These are phyloP conservation scores for Pecten maximus DNA, from an alignment of 2,888 invertebrate species.

Conservation along the genomic window DNA sequence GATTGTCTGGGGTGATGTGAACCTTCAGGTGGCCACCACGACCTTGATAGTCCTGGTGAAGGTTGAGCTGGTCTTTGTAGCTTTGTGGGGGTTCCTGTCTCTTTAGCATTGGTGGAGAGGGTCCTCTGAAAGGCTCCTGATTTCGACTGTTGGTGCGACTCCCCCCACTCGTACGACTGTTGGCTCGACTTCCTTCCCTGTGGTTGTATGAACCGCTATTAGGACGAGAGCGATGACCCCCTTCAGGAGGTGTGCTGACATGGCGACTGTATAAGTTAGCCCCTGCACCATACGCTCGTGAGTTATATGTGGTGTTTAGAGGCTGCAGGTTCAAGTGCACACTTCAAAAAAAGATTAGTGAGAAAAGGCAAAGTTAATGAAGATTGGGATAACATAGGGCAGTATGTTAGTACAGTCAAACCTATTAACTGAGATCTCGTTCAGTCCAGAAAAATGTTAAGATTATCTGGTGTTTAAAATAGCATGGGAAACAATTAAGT, in stretches of 20 bases:
- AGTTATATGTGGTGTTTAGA: constrained; percentile 33
- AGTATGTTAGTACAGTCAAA: neutral
- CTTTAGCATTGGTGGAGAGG: constrained; percentile 60
- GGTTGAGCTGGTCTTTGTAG: constrained; percentile 65
- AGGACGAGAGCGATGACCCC: constrained; percentile 59
- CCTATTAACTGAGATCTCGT: neutral
- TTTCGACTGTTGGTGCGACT: constrained; percentile 55
- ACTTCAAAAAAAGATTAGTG: constrained; percentile 36
- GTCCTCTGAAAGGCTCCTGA: constrained; percentile 36
- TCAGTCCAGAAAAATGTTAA: too few relatives aligned
- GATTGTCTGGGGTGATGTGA: neutral
- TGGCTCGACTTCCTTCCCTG: constrained; percentile 46
- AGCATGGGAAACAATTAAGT: too few relatives aligned
- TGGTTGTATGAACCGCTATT: constrained; percentile 48
- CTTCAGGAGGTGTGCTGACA: constrained; percentile 43
- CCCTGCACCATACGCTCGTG: constrained; percentile 50
- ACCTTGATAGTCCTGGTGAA: constrained; percentile 72
- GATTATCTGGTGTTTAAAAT: too few relatives aligned
- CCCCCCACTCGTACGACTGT: constrained; percentile 44
- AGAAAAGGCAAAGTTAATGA: neutral
- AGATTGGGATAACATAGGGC: neutral
- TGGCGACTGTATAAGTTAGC: constrained; percentile 62
- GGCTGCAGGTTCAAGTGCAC: constrained; percentile 37
- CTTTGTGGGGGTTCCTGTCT: constrained; percentile 60
- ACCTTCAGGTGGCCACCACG: constrained; percentile 68